Percentiles rank a stretch among this genome's conserved stretches.
phyloP scores from a whole-genome alignment of 2,113 vertebrate genomes.

The Fulmarus glacialis region DNA sequence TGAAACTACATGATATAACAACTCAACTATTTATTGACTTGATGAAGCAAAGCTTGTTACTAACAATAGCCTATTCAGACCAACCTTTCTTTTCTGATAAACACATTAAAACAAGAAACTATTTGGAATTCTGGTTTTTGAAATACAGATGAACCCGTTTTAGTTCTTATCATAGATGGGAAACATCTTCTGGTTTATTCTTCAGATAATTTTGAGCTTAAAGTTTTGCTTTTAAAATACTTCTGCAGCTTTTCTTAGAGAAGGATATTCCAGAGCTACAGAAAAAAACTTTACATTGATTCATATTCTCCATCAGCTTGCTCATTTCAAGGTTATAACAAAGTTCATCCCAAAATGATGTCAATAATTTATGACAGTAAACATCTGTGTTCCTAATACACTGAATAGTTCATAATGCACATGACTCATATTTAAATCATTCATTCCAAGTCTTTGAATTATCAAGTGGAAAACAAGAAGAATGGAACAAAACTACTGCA shows the following conservation, averaged over 20 bases:
- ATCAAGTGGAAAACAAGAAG: conserved; percentile 24
- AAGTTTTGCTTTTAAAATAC: neutral
- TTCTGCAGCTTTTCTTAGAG: neutral
- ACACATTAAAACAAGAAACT: neutral
- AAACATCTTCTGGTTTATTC: neutral
- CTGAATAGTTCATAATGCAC: conserved; percentile 28
- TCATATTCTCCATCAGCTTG: neutral
- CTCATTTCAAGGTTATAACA: conserved; percentile 4
- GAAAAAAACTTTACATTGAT: neutral
- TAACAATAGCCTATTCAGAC: conserved; percentile 72
- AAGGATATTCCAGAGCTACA: neutral
- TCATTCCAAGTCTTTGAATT: conserved; percentile 21
- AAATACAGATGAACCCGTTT: neutral
- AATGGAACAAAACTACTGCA: neutral
- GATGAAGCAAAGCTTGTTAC: conserved; percentile 71
- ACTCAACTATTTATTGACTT: conserved; percentile 73
- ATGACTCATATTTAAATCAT: conserved; percentile 49
- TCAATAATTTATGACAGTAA: conserved; percentile 45
- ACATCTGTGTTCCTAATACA: conserved; percentile 48
- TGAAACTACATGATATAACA: conserved; percentile 70
- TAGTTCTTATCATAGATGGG: neutral
- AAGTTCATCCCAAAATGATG: conserved; percentile 36
- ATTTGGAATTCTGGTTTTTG: neutral
- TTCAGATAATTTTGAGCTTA: neutral
- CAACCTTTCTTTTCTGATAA: conserved; percentile 51